Percentiles rank a stretch among this genome's conserved stretches.
Conservation (phyloP, 2,797 vertebrate species). For the Tenualosa thibaudeaui region DNA sequence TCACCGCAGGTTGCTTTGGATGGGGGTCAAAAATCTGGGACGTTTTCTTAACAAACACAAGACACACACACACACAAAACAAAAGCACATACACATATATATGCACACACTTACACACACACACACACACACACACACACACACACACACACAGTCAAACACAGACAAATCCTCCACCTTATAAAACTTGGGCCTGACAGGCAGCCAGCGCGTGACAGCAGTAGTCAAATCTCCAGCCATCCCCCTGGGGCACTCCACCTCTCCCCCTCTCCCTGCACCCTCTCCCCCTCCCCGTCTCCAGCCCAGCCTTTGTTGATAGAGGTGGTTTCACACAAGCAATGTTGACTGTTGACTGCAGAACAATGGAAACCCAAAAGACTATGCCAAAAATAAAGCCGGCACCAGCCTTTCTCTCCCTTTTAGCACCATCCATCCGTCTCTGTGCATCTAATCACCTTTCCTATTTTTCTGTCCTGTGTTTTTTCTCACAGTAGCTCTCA, state of each 20-base stretch:
- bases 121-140: conserved; percentile 14
- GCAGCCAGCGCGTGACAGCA: neutral
- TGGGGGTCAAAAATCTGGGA: neutral
- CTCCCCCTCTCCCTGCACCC: neutral
- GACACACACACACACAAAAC: neutral
- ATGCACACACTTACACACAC: neutral
- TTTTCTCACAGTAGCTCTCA: neutral
- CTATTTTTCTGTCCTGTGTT: neutral
- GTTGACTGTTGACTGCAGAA: neutral
- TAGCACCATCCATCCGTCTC: neutral
- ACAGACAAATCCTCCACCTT: neutral
- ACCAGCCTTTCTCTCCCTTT: neutral
- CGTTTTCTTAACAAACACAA: neutral
- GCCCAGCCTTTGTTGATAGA: neutral
- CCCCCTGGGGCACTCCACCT: neutral
- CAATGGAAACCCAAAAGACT: neutral
- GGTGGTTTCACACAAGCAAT: neutral
- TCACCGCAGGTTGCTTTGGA: neutral
- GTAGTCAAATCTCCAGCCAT: neutral
- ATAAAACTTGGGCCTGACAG: conserved; percentile 4
- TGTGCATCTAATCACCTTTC: neutral
- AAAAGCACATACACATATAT: neutral
- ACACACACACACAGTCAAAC: neutral
- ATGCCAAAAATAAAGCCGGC: neutral
- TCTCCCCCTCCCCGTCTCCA: neutral